phyloP scores from a whole-genome alignment of 2,113 vertebrate genomes.

The Cricetomys ansorgei region DNA sequence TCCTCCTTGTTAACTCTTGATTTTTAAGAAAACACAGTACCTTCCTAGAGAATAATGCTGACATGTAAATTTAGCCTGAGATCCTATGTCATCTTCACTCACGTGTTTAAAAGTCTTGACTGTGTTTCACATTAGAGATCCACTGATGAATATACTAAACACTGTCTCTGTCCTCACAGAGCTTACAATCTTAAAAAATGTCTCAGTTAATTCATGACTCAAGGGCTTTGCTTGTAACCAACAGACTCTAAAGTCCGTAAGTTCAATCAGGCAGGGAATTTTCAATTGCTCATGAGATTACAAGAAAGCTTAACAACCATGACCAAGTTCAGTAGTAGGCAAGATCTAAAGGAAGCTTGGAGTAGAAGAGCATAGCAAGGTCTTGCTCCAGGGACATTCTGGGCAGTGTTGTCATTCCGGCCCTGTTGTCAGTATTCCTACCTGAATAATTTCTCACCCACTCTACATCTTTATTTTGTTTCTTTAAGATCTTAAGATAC shows the following conservation, averaged over 20 bases:
- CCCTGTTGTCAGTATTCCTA: neutral
- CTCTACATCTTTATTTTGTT: neutral
- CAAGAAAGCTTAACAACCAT: neutral
- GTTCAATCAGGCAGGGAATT: neutral
- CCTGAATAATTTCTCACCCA: neutral
- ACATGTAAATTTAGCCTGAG: neutral
- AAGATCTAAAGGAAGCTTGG: neutral
- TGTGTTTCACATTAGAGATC: neutral
- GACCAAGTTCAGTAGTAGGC: neutral
- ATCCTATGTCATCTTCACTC: neutral
- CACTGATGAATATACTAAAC: neutral
- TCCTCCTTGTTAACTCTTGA: neutral
- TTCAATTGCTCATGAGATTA: neutral
- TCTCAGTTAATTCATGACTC: neutral
- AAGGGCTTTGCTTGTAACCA: neutral
- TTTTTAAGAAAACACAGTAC: neutral
- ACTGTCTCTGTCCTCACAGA: neutral
- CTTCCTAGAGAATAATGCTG: neutral
- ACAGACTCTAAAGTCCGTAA: neutral
- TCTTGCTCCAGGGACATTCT: neutral
- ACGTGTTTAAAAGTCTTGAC: neutral
- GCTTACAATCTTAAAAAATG: neutral
- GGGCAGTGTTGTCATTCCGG: rapidly evolving
- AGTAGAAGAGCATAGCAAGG: neutral
- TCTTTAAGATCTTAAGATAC: neutral